phyloP scores from a whole-genome alignment of 2,888 invertebrate genomes.

The Harpagoxenus sublaevis region DNA sequence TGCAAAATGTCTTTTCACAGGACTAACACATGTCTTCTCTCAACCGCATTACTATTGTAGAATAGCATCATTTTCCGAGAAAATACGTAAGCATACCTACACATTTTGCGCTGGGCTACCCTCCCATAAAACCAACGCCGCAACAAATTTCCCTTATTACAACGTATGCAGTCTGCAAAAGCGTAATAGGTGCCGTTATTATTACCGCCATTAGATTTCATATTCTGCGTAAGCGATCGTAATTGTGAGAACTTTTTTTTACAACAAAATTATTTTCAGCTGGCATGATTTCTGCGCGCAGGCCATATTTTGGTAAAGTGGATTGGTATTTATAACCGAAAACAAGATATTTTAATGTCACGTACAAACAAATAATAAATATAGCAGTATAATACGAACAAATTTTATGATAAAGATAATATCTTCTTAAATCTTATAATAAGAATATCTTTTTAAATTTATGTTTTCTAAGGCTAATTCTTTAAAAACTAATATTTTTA shows the following conservation, averaged over 20 bases:
- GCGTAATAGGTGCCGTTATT: conserved; percentile 41
- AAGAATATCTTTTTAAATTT: not conserved
- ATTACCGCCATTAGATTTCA: conserved; percentile 49
- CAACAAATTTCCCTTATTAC: conserved; percentile 55
- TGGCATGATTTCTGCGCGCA: not conserved
- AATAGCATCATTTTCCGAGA: conserved; percentile 28
- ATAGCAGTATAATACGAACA: not conserved
- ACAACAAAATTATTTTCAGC: conserved; percentile 3
- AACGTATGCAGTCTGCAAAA: conserved; percentile 45
- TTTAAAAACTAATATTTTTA: not conserved
- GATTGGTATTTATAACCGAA: not conserved
- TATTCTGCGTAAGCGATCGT: conserved; percentile 26
- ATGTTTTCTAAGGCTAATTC: not conserved
- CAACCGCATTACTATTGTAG: conserved; percentile 24
- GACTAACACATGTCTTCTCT: conserved; percentile 7
- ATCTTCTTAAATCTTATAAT: not conserved
- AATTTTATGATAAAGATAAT: not conserved
- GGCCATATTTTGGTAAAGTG: conserved; percentile 2
- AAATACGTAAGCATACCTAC: conserved; percentile 41
- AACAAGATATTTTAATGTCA: not conserved
- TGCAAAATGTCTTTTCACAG: not conserved
- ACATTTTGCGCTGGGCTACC: conserved; percentile 37
- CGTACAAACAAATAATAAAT: not conserved
- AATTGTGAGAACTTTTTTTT: conserved; percentile 19
- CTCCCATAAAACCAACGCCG: conserved; percentile 31